Evolutionary conservation across 2,888 invertebrate species (phyloP).

Genomic region (Diploptera punctata): DNA sequence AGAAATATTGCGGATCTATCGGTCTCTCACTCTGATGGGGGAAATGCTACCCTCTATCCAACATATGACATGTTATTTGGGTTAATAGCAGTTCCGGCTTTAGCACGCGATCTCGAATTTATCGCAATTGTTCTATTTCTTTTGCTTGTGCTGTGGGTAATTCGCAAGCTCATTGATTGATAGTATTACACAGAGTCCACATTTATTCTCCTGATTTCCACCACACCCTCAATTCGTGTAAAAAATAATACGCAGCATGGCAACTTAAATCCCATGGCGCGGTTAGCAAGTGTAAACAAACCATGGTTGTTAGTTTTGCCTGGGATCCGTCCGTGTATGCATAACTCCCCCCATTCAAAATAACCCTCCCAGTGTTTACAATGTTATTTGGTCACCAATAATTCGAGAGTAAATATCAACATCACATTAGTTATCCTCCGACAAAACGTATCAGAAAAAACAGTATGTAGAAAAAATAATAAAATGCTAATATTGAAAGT

Average conservation of each 20-base stretch:
- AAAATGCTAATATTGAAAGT: background rate
- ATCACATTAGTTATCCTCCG: background rate
- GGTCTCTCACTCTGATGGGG: too few species aligned
- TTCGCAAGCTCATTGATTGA: background rate
- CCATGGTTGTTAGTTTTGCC: background rate
- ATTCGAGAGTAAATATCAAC: constrained; percentile 13
- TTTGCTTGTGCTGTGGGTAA: background rate
- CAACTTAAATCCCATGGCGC: constrained; percentile 18
- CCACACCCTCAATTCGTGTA: background rate
- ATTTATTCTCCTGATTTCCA: constrained; percentile 7
- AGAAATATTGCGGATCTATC: too few species aligned
- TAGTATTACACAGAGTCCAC: background rate
- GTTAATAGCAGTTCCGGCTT: background rate
- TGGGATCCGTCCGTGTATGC: constrained; percentile 2
- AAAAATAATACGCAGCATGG: background rate
- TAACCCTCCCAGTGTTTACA: constrained; percentile 4
- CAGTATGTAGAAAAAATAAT: too few species aligned
- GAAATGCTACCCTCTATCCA: too few species aligned
- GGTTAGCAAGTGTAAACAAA: constrained; percentile 20
- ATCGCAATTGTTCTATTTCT: too few species aligned
- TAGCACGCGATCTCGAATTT: background rate
- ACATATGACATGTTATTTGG: too few species aligned
- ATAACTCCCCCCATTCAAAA: background rate
- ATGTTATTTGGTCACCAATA: constrained; percentile 17
- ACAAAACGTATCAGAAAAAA: background rate